Evolutionary conservation across 1,140 invertebrate genomes (phyloP), one percentile per base, ranked within the genome.

Genomic region (Drosophila kikkawai): DNA sequence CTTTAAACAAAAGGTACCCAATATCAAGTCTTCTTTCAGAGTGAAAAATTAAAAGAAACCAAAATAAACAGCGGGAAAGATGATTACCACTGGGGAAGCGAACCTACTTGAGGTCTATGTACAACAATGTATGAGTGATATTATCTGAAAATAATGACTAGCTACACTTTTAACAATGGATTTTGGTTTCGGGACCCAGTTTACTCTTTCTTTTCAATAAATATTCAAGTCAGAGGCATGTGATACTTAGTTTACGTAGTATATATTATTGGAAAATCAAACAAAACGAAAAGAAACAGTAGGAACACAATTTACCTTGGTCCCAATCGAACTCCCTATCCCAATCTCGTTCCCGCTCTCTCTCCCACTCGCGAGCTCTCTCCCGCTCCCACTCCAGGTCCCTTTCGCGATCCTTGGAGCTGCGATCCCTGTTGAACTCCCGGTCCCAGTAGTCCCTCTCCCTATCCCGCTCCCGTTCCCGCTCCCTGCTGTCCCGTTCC

Each of bases 261-360:
- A 55, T 53, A 67, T 67, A 63, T 76, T 75, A 85, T 66, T 69
- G 65, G 65, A 41, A 70, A 71, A 45, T 65, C 48, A 79, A 85
- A 82, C 65, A 57, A 70, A 91, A 86, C 61, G 67, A 76, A 58
- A 67, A 34, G 53, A 64, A 75, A 75, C 55, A 82, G 44, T 79
- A 63, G 63, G 82, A 74, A 50, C 36, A 32, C 58, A 73, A 82
- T 88, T 92, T 92, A 92, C 91, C 91, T 92, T 91, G 91, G 83
- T 92, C 91, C 91, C 91, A 92, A 92, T 92, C 91, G 86, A 92
- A 92, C 87, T 92, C 91, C 79, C 91, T 92, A 88, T 92, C 86
- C 91, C 91, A 92, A 91, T 92, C 91, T 90, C 91, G 90, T 85
- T 92, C 91, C 90, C 91, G 86, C 86, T 92, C 91, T 85, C 91